These are phyloP conservation scores for Propithecus deckenii DNA, from an alignment of 2,797 vertebrate genomes.

Conservation along the genomic window DNA sequence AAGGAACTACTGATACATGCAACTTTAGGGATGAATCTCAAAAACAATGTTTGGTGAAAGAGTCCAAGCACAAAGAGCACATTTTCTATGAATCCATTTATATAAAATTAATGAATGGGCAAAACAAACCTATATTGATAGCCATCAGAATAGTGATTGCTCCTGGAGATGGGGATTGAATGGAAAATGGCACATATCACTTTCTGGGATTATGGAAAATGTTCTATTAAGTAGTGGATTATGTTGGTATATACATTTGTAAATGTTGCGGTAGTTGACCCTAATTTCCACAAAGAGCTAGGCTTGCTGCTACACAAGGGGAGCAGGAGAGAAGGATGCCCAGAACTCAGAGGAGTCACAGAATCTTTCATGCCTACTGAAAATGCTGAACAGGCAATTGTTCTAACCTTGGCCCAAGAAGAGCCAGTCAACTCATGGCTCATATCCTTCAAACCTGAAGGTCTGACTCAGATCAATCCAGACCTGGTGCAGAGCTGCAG, in stretches of 20 bases:
- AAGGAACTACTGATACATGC: background rate
- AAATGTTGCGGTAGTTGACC: background rate
- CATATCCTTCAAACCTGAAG: background rate
- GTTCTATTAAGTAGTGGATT: background rate
- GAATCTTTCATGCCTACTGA: background rate
- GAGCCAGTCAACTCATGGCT: background rate
- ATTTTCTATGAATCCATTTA: background rate
- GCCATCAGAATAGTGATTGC: background rate
- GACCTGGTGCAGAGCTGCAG: background rate
- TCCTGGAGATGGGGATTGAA: background rate
- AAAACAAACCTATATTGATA: background rate
- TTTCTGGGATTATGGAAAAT: background rate
- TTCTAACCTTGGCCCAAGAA: background rate
- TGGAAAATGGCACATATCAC: background rate
- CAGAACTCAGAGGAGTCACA: background rate
- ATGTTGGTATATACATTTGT: background rate
- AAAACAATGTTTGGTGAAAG: background rate
- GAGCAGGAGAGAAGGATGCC: background rate
- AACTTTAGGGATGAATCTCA: background rate
- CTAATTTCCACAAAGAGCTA: background rate
- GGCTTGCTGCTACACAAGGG: background rate
- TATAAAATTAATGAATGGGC: background rate
- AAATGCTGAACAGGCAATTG: background rate
- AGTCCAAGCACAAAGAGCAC: background rate
- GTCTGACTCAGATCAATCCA: background rate